Conservation (phyloP, 2,113 vertebrate genomes). For the Benthochromis sp. region DNA sequence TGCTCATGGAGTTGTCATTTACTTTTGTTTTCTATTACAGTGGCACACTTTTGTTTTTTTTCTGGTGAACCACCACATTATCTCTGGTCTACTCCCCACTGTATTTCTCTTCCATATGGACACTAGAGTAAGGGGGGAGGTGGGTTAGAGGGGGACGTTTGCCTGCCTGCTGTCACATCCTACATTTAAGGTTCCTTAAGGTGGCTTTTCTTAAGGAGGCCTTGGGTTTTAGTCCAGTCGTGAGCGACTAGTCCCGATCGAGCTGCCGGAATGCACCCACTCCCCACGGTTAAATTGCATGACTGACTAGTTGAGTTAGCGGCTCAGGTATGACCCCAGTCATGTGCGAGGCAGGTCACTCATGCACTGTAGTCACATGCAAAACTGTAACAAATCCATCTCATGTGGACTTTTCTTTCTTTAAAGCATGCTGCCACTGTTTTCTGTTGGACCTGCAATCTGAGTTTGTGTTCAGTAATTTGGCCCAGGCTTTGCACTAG, state of each 20-base stretch:
- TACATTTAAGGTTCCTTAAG: slow-evolving; percentile 32
- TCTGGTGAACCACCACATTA: slow-evolving; percentile 12
- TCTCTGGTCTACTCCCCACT: not conserved
- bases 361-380: not conserved
- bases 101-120: slow-evolving; percentile 77
- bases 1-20: slow-evolving; percentile 37
- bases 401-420: not conserved
- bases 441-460: slow-evolving; percentile 62
- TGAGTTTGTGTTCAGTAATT: not conserved
- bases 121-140: slow-evolving; percentile 5
- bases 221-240: slow-evolving; percentile 2
- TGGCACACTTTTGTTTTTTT: slow-evolving; percentile 28
- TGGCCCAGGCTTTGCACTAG: not conserved
- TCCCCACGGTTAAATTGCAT: slow-evolving; percentile 22
- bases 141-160: not conserved
- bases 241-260: not conserved
- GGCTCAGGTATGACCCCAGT: not conserved
- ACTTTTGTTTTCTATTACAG: slow-evolving; percentile 25
- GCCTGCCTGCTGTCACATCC: slow-evolving; percentile 35
- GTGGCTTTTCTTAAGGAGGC: slow-evolving; percentile 31
- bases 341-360: not conserved
- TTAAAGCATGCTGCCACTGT: slow-evolving; percentile 50
- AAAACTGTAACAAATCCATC: not conserved
- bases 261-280: not conserved
- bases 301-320: not conserved